Percentiles rank a stretch among this genome's conserved stretches.
Evolutionary conservation across 2,888 invertebrate species (phyloP).

Genomic region (Epinotia nisella): DNA sequence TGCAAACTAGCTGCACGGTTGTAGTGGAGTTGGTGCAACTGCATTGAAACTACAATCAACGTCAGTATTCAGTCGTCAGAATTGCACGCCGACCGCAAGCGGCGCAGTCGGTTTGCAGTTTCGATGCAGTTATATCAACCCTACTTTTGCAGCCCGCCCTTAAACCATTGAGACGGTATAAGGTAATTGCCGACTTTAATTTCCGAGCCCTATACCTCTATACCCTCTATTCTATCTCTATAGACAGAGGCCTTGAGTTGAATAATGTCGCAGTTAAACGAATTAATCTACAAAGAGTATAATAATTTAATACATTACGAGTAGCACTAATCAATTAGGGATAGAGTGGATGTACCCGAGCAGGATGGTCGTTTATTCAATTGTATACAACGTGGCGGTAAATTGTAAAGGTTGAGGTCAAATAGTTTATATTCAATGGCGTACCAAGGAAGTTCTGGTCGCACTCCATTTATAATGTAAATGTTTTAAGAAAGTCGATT

Average conservation of each 20-base stretch:
- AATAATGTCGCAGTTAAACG: neutral
- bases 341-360: conserved; percentile 52
- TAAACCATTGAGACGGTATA: too few species aligned
- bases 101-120: too few species aligned
- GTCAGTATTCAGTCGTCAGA: too few species aligned
- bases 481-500: too few species aligned
- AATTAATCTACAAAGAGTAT: neutral
- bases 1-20: too few species aligned
- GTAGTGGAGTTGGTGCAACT: too few species aligned
- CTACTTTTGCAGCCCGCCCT: too few species aligned
- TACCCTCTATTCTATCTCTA: neutral
- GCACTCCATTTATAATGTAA: neutral
- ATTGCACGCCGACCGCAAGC: too few species aligned
- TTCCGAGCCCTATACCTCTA: too few species aligned
- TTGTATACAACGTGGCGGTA: conserved; percentile 52
- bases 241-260: neutral
- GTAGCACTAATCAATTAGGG: conserved; percentile 48
- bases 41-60: too few species aligned
- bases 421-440: conserved; percentile 37
- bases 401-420: conserved; percentile 53
- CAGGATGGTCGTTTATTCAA: conserved; percentile 53
- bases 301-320: conserved; percentile 12
- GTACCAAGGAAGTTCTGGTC: conserved; percentile 4
- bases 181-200: too few species aligned
- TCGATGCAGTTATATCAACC: too few species aligned